phyloP scores from a whole-genome alignment of 2,797 vertebrate species.

The Petrocephalus sullivani region DNA sequence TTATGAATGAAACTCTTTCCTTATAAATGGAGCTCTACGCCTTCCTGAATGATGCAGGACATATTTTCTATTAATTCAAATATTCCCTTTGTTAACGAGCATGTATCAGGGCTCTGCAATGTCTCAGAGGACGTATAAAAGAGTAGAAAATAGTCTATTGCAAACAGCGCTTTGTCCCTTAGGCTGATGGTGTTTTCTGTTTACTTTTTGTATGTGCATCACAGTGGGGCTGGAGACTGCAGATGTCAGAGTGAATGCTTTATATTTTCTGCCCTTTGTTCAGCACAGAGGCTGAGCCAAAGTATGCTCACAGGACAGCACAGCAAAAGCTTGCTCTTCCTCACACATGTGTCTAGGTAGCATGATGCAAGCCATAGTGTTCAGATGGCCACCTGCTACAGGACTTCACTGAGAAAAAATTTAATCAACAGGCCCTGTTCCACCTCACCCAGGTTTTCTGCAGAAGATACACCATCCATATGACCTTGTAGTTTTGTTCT shows the following conservation, averaged over 20 bases:
- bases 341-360: neutral
- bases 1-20: slow-evolving; percentile 4
- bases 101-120: neutral
- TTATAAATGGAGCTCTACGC: neutral
- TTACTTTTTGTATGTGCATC: neutral
- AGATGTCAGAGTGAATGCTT: neutral
- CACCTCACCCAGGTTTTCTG: neutral
- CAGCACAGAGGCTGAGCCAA: neutral
- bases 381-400: neutral
- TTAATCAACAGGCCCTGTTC: neutral
- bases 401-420: neutral
- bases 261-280: neutral
- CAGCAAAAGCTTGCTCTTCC: neutral
- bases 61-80: neutral
- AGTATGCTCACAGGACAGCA: neutral
- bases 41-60: neutral
- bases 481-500: neutral
- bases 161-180: neutral
- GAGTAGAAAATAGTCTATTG: neutral
- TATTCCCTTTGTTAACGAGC: neutral
- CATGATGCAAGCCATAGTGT: neutral
- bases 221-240: neutral
- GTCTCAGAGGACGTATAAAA: neutral
- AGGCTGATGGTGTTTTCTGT: neutral
- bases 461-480: neutral